Conservation (phyloP, 2,113 vertebrate genomes). For the Ciconia boyciana region DNA sequence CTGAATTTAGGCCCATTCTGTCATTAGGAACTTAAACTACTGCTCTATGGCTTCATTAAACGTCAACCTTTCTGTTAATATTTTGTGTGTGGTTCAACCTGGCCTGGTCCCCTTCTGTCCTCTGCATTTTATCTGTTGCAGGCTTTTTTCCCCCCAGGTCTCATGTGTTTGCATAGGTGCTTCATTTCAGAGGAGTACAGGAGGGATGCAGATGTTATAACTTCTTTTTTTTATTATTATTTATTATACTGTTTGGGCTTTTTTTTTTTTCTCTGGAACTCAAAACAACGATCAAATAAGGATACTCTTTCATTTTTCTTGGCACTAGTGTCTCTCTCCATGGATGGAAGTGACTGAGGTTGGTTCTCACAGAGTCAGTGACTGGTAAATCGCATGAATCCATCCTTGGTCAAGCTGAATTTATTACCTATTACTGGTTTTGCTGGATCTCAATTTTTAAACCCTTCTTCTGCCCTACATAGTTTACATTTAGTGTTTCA, state of each 20-base stretch:
- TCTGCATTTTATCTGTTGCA: not conserved
- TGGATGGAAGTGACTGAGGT: not conserved
- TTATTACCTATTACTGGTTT: not conserved
- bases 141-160: not conserved
- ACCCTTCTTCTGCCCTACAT: not conserved
- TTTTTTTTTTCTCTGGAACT: conserved; percentile 5
- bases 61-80: fast-evolving
- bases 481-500: not conserved
- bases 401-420: not conserved
- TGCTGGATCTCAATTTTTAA: not conserved
- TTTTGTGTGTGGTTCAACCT: not conserved
- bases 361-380: not conserved
- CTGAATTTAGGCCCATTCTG: not conserved
- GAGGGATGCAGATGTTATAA: not conserved
- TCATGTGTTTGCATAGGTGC: not conserved
- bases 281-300: not conserved
- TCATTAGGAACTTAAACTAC: not conserved
- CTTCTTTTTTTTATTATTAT: not conserved
- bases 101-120: not conserved
- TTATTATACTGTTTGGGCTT: not conserved
- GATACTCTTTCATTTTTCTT: conserved; percentile 24
- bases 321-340: not conserved
- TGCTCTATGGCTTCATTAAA: not conserved
- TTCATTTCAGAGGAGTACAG: not conserved
- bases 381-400: not conserved